These are phyloP conservation scores for Neocrepidodera transversa DNA, from an alignment of 2,888 invertebrate species.

Conservation along the genomic window DNA sequence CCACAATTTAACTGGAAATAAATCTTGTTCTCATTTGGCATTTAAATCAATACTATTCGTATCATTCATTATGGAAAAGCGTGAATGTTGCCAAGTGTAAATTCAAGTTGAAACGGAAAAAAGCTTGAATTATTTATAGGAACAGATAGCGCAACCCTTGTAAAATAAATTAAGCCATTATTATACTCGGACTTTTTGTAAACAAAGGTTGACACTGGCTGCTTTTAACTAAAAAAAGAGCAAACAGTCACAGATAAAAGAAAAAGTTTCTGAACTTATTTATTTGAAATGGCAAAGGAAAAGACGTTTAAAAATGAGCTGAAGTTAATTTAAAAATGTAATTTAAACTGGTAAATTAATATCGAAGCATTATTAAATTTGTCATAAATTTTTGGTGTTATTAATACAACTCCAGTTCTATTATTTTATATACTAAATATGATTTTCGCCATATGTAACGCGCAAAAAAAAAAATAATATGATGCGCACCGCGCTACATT, in stretches of 20 bases:
- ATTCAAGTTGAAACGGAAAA: conserved; percentile 25
- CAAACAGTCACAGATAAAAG: neutral
- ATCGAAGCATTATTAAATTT: too few species aligned
- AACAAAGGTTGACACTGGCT: neutral
- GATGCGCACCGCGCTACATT: too few species aligned
- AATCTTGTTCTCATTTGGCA: conserved; percentile 30
- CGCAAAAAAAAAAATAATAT: too few species aligned
- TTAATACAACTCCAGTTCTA: too few species aligned
- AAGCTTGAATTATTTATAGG: conserved; percentile 28
- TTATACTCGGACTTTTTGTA: conserved; percentile 9
- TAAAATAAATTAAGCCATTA: conserved; percentile 29
- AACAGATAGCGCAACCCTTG: conserved; percentile 23
- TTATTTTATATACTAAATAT: too few species aligned
- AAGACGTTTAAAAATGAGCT: neutral
- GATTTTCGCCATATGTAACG: too few species aligned
- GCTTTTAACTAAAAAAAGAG: neutral
- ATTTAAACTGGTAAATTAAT: too few species aligned
- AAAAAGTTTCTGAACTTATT: neutral
- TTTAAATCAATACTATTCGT: conserved; percentile 29
- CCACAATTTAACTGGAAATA: conserved; percentile 30
- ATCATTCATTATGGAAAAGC: conserved; percentile 30
- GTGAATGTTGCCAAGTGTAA: conserved; percentile 31
- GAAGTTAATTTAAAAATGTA: neutral
- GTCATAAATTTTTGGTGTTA: too few species aligned
- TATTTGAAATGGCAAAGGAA: neutral